Conservation (phyloP, 2,888 invertebrate species). For the Synanthedon myopaeformis region DNA sequence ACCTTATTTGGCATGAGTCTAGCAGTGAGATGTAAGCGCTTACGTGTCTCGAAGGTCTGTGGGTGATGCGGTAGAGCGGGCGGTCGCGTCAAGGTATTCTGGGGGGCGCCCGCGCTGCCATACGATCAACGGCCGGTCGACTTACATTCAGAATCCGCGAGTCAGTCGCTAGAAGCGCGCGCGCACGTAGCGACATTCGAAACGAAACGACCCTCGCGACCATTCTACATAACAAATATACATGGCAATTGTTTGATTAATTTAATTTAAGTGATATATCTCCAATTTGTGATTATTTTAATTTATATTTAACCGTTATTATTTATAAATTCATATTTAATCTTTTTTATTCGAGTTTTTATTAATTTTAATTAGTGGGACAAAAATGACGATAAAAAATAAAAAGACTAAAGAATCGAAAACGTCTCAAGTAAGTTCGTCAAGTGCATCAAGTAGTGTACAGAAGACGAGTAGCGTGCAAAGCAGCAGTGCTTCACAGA, state of each 20-base stretch:
- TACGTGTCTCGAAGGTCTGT: constrained; percentile 60
- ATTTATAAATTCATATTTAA: not conserved
- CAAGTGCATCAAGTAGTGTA: constrained; percentile 59
- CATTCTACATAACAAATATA: constrained; percentile 21
- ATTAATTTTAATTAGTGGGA: constrained; percentile 32
- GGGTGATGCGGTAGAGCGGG: constrained; percentile 22
- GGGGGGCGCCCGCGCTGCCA: constrained; percentile 27
- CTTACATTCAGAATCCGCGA: constrained; percentile 45
- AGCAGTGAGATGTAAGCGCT: constrained; percentile 57
- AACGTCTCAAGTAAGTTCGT: constrained; percentile 47
- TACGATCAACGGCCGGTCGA: constrained; percentile 1
- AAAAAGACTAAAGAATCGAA: constrained; percentile 67
- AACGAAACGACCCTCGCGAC: constrained; percentile 66
- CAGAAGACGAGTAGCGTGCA: constrained; percentile 57
- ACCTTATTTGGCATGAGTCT: constrained; percentile 64
- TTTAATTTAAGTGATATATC: constrained; percentile 37
- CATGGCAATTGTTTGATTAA: constrained; percentile 55
- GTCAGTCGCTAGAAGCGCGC: constrained; percentile 59
- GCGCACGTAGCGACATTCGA: constrained; percentile 53
- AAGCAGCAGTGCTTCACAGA: constrained; percentile 52
- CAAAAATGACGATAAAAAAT: constrained; percentile 69
- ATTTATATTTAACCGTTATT: constrained; percentile 43
- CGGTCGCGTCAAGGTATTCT: not conserved
- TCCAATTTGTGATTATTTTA: constrained; percentile 11
- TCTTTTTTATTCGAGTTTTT: constrained; percentile 12